Evolutionary conservation across 2,888 invertebrate genomes (phyloP).

Genomic region (Polydrusus pterygomalis): DNA sequence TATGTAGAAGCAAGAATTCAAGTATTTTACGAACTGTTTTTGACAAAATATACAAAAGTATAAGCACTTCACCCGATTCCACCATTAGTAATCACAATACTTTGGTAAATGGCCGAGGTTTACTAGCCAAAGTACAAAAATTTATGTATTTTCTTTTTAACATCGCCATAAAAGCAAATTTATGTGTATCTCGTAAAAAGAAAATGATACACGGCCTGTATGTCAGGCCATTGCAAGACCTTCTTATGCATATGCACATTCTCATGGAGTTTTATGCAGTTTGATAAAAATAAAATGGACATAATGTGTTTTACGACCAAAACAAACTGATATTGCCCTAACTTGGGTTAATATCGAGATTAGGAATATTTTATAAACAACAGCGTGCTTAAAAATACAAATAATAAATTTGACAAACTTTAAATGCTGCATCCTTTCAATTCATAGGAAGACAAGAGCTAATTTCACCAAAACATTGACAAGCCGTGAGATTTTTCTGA

Average conservation of each 20-base stretch:
- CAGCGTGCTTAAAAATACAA: neutral
- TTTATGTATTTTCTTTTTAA: slow-evolving; percentile 25
- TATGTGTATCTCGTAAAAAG: slow-evolving; percentile 20
- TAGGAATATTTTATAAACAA: neutral
- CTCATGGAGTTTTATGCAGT: slow-evolving; percentile 1
- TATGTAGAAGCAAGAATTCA: too few relatives aligned
- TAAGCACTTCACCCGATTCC: neutral
- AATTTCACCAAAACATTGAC: too few relatives aligned
- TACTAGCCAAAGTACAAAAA: slow-evolving; percentile 4
- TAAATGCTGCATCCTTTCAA: too few relatives aligned
- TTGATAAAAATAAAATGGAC: slow-evolving; percentile 11
- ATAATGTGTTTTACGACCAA: slow-evolving; percentile 1
- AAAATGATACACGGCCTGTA: slow-evolving; percentile 7
- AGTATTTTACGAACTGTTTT: too few relatives aligned
- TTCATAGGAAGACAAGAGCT: too few relatives aligned
- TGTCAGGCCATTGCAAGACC: slow-evolving; percentile 1
- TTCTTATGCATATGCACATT: slow-evolving; percentile 24
- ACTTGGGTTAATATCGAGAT: neutral
- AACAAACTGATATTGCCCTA: slow-evolving; percentile 9
- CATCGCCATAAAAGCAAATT: neutral
- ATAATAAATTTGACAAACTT: too few relatives aligned
- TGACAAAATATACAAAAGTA: neutral
- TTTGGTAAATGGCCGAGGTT: neutral
- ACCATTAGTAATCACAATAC: slow-evolving; percentile 16
- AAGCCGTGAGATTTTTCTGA: too few relatives aligned